Evolutionary conservation across 53 echinoderm and acorn worm species (phyloP).

Genomic region (Echinarachnius parma): DNA sequence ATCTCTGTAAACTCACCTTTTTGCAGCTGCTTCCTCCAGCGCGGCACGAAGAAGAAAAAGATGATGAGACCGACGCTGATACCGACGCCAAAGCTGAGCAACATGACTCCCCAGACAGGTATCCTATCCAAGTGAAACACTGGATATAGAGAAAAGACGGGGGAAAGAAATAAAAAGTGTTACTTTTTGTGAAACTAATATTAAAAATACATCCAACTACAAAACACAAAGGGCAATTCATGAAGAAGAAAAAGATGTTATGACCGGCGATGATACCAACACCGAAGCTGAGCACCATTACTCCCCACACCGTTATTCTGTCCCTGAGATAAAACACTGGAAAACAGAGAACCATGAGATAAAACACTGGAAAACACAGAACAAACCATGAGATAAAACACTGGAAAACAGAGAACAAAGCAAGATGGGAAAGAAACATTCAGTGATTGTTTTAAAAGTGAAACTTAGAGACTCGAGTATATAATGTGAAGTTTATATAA

Average conservation of each 20-base stretch:
- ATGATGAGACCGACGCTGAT: conserved; percentile 49
- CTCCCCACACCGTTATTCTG: conserved; percentile 68
- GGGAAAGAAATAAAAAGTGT: background rate
- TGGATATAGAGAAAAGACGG: conserved; percentile 14
- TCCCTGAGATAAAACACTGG: conserved; percentile 75
- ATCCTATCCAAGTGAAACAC: conserved; percentile 68
- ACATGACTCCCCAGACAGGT: conserved; percentile 67
- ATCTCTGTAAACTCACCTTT: conserved; percentile 36
- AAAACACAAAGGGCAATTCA: too few species aligned
- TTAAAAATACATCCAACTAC: too few species aligned
- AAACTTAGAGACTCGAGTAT: too few species aligned
- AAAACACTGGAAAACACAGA: conserved; percentile 43
- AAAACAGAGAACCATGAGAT: background rate
- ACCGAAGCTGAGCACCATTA: conserved; percentile 60
- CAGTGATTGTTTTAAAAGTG: too few species aligned
- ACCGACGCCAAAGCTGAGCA: conserved; percentile 68
- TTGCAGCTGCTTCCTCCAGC: conserved; percentile 52
- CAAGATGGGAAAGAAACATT: too few species aligned
- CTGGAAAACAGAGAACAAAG: conserved; percentile 35
- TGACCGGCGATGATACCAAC: conserved; percentile 56
- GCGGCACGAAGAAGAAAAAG: conserved; percentile 60
- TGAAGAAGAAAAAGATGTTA: conserved; percentile 53
- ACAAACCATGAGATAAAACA: conserved; percentile 12
- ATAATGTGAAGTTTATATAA: too few species aligned
- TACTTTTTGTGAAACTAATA: too few species aligned